Evolutionary conservation across 1,140 invertebrate species (phyloP).

Genomic region (Argopecten irradians): DNA sequence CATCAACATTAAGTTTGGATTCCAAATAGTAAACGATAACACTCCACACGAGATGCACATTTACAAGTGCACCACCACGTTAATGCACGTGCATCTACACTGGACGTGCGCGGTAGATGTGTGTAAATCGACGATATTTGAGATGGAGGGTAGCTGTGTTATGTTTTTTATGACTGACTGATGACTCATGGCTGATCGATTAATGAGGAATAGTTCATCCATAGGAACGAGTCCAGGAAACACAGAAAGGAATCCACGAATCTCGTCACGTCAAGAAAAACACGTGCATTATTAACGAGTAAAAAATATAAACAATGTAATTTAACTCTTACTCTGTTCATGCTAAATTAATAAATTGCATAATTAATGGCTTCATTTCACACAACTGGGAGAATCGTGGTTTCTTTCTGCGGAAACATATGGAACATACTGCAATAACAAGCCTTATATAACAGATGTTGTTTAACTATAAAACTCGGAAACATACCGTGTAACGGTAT

Average conservation of each 20-base stretch:
- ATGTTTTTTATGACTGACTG: conserved; percentile 1
- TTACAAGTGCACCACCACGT: not conserved
- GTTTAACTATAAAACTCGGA: not conserved
- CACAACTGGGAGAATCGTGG: not conserved
- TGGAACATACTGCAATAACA: not conserved
- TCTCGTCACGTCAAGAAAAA: not conserved
- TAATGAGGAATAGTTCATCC: not conserved
- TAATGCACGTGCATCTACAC: not conserved
- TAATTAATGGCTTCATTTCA: not conserved
- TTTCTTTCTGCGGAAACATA: not conserved
- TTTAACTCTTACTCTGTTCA: not conserved
- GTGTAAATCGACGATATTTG: not conserved
- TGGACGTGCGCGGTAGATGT: conserved; percentile 1
- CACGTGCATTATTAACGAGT: not conserved
- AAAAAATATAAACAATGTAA: not conserved
- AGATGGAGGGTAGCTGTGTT: not conserved
- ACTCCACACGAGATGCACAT: too few species aligned
- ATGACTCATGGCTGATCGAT: not conserved
- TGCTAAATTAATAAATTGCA: not conserved
- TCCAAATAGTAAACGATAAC: too few species aligned
- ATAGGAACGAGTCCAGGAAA: not conserved
- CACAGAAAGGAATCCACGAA: not conserved
- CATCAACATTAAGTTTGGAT: not conserved
- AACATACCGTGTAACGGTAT: not conserved
- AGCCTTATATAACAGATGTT: not conserved